Conservation (phyloP, 2,113 vertebrate species). For the Crocuta crocuta region DNA sequence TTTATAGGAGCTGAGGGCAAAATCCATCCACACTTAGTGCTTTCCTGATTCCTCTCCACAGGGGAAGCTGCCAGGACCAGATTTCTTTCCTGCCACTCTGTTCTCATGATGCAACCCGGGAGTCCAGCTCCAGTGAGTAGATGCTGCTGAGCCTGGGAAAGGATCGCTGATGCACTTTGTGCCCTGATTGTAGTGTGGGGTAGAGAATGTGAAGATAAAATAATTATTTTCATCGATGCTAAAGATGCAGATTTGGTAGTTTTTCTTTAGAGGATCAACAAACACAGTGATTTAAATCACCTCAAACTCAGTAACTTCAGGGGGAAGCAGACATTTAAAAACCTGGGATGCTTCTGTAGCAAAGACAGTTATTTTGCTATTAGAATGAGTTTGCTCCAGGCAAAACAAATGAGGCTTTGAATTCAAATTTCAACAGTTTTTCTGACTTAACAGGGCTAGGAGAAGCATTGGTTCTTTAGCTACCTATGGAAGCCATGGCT, state of each 20-base stretch:
- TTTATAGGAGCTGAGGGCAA: not conserved
- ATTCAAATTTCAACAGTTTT: constrained; percentile 25
- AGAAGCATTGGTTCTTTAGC: constrained; percentile 24
- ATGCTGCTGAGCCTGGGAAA: not conserved
- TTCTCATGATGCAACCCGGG: constrained; percentile 7
- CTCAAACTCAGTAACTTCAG: constrained; percentile 45
- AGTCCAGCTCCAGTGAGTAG: constrained; percentile 34
- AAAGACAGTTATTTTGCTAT: constrained; percentile 4
- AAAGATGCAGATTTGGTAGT: constrained; percentile 39
- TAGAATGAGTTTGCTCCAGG: constrained; percentile 26
- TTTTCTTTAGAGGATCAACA: constrained; percentile 29
- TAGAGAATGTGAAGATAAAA: constrained; percentile 46
- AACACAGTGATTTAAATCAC: constrained; percentile 57
- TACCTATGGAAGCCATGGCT: constrained; percentile 10
- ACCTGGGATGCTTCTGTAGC: not conserved
- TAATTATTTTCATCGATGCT: constrained; percentile 17
- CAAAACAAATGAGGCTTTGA: constrained; percentile 54
- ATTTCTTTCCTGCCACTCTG: not conserved
- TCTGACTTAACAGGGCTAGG: not conserved
- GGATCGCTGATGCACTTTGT: not conserved
- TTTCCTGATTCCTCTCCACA: constrained; percentile 38
- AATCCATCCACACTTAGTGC: not conserved
- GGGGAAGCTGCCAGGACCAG: constrained; percentile 35
- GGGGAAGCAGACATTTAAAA: constrained; percentile 62
- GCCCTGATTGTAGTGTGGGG: constrained; percentile 40